Conservation (phyloP, 2,888 invertebrate species). For the Poecilobothrus nobilitatus region DNA sequence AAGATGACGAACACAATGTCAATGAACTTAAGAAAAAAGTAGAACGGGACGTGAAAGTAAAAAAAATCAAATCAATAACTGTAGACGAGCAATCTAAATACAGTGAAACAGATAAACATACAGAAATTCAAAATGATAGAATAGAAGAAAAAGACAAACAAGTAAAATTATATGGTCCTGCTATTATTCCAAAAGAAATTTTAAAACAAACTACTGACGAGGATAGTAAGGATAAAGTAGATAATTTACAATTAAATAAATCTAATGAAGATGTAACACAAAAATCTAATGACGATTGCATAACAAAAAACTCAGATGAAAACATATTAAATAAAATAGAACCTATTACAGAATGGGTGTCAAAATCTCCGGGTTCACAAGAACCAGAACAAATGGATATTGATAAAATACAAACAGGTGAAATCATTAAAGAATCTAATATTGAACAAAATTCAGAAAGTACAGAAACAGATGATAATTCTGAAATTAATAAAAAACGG, state of each 20-base stretch:
- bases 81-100: no score
- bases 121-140: slow-evolving; percentile 13
- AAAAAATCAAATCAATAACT: slow-evolving; percentile 12
- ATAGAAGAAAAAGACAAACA: slow-evolving; percentile 20
- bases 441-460: background rate
- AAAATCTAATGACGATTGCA: background rate
- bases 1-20: slow-evolving; percentile 41
- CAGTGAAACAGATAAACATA: no score
- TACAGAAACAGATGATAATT: background rate
- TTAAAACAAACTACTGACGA: slow-evolving; percentile 26
- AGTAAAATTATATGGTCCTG: slow-evolving; percentile 25
- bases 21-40: slow-evolving; percentile 21
- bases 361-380: background rate
- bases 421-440: background rate
- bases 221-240: slow-evolving; percentile 24
- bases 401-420: background rate
- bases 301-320: slow-evolving; percentile 13
- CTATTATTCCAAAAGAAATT: slow-evolving; percentile 29
- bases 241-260: slow-evolving; percentile 9
- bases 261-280: slow-evolving; percentile 8
- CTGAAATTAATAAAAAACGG: slow-evolving; percentile 25
- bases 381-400: no score
- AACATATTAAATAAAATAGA: slow-evolving; percentile 14
- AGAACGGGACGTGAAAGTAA: background rate
- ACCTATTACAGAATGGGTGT: slow-evolving; percentile 2